Conservation (phyloP, 2,113 vertebrate species). For the Setophaga kirtlandii region DNA sequence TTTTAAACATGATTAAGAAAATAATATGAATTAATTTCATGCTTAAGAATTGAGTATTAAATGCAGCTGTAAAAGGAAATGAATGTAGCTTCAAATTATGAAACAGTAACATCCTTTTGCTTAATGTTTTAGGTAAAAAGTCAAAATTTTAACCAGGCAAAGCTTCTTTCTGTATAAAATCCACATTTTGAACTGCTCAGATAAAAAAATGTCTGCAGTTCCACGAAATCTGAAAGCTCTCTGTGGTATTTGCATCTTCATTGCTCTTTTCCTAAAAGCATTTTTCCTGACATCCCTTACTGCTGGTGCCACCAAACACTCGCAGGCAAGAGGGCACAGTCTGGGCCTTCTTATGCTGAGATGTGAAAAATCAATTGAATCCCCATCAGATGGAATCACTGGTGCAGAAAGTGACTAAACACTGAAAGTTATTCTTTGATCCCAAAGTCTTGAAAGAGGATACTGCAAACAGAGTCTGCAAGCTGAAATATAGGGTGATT, state of each 20-base stretch:
- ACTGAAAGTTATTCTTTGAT: not conserved
- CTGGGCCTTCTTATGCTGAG: not conserved
- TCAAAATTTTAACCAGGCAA: not conserved
- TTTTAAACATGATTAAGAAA: not conserved
- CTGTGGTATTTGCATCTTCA: not conserved
- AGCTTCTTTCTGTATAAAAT: not conserved
- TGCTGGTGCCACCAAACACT: not conserved
- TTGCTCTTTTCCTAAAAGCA: constrained; percentile 38
- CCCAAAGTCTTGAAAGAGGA: not conserved
- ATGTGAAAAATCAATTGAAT: constrained; percentile 53
- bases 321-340: constrained; percentile 9
- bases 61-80: not conserved
- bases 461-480: not conserved
- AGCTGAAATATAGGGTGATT: not conserved
- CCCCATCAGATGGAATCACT: constrained; percentile 21
- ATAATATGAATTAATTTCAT: not conserved
- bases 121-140: not conserved
- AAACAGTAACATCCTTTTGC: not conserved
- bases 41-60: not conserved
- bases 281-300: constrained; percentile 27
- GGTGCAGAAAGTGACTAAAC: constrained; percentile 49
- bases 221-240: not conserved
- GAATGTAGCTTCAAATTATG: not conserved
- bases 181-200: not conserved
- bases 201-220: not conserved